These are phyloP conservation scores for Homalodisca vitripennis DNA, from an alignment of 1,140 invertebrate species.

Conservation along the genomic window DNA sequence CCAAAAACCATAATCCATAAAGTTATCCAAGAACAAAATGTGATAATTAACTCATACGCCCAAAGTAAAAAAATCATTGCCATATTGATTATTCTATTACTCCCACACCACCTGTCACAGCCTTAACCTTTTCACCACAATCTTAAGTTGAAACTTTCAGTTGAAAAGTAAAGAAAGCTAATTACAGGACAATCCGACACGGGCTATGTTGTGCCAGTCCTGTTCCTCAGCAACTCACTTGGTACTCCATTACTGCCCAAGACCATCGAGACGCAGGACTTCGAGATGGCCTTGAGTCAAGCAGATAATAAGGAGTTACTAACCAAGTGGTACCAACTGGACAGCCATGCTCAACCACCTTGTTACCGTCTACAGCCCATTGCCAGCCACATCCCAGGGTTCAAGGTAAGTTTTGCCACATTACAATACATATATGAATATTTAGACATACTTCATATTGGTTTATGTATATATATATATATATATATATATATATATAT, in stretches of 20 bases:
- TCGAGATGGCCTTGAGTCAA: slow-evolving; percentile 65
- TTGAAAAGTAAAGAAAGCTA: too few species aligned
- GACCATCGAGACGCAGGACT: slow-evolving; percentile 73
- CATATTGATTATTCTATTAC: too few species aligned
- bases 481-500: too few species aligned
- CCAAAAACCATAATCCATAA: too few species aligned
- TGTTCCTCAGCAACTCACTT: slow-evolving; percentile 72
- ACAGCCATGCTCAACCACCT: slow-evolving; percentile 65
- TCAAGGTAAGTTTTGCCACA: slow-evolving; percentile 48
- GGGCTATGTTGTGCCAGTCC: slow-evolving; percentile 68
- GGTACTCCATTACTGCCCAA: slow-evolving; percentile 73
- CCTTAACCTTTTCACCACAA: too few species aligned
- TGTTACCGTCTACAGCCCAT: slow-evolving; percentile 70
- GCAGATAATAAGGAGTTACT: slow-evolving; percentile 58
- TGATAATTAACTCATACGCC: too few species aligned
- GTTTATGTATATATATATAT: slow-evolving; percentile 10
- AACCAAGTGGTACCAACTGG: slow-evolving; percentile 69
- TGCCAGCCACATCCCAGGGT: slow-evolving; percentile 55
- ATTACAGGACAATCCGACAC: slow-evolving; percentile 66
- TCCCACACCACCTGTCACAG: too few species aligned
- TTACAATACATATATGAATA: not conserved
- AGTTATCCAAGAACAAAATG: too few species aligned
- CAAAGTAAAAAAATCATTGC: too few species aligned
- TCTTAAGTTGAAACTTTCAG: too few species aligned
- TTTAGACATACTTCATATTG: not conserved